Evolutionary conservation across 2,888 invertebrate species (phyloP).

Genomic region (Neoscelio sp.): DNA sequence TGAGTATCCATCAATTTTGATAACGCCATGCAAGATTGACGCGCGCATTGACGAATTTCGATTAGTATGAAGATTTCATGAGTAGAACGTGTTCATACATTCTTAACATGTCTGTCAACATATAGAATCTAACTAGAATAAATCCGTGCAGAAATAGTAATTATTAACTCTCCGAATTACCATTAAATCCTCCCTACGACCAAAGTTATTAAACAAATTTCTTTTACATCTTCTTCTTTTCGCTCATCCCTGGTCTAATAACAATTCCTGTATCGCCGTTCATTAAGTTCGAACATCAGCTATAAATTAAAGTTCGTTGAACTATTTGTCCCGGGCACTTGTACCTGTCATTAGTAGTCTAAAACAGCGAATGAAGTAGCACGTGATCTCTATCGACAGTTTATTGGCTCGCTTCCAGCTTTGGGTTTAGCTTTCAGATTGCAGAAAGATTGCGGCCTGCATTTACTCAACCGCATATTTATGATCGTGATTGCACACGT

Average conservation of each 20-base stretch:
- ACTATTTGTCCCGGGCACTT: neutral
- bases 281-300: neutral
- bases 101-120: no score
- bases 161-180: no score
- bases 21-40: no score
- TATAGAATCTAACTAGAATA: no score
- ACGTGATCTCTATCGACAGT: conserved; percentile 21
- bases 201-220: no score
- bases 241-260: neutral
- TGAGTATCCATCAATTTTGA: no score
- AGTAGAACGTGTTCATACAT: no score
- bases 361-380: conserved; percentile 2
- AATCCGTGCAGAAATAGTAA: no score
- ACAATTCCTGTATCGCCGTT: neutral
- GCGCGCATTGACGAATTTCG: no score
- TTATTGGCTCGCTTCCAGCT: conserved; percentile 30
- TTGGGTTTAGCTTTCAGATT: conserved; percentile 3
- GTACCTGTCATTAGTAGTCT: conserved; percentile 21
- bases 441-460: neutral
- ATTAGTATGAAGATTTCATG: no score
- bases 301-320: conserved; percentile 14
- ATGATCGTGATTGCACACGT: neutral
- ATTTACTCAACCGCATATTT: neutral
- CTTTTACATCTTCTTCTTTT: no score
- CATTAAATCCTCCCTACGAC: no score